These are phyloP conservation scores for Clanis bilineata DNA, from an alignment of 2,888 invertebrate species.

Conservation along the genomic window DNA sequence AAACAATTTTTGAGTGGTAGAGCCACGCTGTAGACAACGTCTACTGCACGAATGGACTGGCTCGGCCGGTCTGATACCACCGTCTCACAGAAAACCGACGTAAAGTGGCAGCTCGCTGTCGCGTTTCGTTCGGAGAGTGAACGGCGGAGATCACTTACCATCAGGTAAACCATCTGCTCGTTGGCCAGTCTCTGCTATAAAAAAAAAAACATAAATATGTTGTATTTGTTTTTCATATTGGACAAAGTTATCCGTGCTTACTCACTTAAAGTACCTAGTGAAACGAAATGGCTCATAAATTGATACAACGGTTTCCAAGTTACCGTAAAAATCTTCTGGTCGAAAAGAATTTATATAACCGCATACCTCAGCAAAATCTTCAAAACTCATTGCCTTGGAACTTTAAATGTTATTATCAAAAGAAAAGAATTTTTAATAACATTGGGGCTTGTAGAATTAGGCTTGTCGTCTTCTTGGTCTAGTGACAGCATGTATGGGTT, in stretches of 20 bases:
- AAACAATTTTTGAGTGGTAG: too few relatives aligned
- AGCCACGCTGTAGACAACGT: too few relatives aligned
- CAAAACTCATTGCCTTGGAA: slow-evolving; percentile 22
- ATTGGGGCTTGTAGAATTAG: slow-evolving; percentile 22
- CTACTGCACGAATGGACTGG: too few relatives aligned
- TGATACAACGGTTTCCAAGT: background rate
- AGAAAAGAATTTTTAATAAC: slow-evolving; percentile 24
- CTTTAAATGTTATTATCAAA: slow-evolving; percentile 18
- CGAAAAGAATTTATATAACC: slow-evolving; percentile 25
- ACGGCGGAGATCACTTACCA: too few relatives aligned
- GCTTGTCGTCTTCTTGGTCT: too few relatives aligned
- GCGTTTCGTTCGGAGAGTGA: too few relatives aligned
- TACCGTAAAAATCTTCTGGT: slow-evolving; percentile 27
- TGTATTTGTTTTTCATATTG: background rate
- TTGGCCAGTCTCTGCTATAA: background rate
- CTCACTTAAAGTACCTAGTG: background rate
- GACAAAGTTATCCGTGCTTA: background rate
- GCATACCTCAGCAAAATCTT: slow-evolving; percentile 21
- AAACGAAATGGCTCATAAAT: background rate
- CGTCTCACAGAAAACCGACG: too few relatives aligned
- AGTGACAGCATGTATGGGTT: too few relatives aligned
- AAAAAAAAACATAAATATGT: background rate
- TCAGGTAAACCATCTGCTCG: too few relatives aligned
- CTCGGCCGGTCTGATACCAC: too few relatives aligned
- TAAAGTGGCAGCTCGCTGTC: too few relatives aligned